Evolutionary conservation across 1,140 invertebrate genomes (phyloP), one percentile per base, ranked within the genome.

Genomic region (Zaprionus gabonicus): DNA sequence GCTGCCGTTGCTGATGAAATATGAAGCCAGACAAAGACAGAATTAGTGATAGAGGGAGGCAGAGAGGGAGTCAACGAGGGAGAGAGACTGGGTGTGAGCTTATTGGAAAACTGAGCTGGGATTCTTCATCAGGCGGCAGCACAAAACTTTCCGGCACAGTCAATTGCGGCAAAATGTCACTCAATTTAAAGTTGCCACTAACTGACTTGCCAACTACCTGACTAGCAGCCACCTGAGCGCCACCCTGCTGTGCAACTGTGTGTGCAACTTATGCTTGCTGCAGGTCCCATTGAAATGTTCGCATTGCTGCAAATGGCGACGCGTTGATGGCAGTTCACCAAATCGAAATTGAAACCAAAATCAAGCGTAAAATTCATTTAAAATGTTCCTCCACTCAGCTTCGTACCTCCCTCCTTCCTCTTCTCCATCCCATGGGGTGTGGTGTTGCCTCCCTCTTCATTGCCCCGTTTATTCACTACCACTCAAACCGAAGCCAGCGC

Each of bases 351-450:
- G 82, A 85, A 87, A 87, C 82, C 72, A 86, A 86, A 86, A 87
- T 87, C 76, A 87, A 80, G 82, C 82, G 82, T 80, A 87, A 87
- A 86, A 86, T 86, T 87, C 72, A 86, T 87, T 86, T 82, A 82
- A 86, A 82, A 86, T 80, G 72, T 82, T 86, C 49, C 80, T 13
- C 9, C 49, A 12, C 23, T 57, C 36, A 49, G 6, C 49, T 17
- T n/a, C 15, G 27, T 46, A 53, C 23, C 7, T 10, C 7, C 31
- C 9, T 5, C 31, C 9, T 15, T 15, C 9, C 3, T 9, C 28
- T 10, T 31, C 28, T 1, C 9, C 6, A 20, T 20, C 9, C 28
- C 9, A 9, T 2, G 28, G 28, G 28, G 28, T n/a, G 7, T 31
- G 28, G 20, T 20, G 20, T 31, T 31, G 28, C 28, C 28, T 31